Evolutionary conservation across 2,113 vertebrate genomes (phyloP), one percentile per base, ranked within the genome.

Genomic region (Gadus chalcogrammus): DNA sequence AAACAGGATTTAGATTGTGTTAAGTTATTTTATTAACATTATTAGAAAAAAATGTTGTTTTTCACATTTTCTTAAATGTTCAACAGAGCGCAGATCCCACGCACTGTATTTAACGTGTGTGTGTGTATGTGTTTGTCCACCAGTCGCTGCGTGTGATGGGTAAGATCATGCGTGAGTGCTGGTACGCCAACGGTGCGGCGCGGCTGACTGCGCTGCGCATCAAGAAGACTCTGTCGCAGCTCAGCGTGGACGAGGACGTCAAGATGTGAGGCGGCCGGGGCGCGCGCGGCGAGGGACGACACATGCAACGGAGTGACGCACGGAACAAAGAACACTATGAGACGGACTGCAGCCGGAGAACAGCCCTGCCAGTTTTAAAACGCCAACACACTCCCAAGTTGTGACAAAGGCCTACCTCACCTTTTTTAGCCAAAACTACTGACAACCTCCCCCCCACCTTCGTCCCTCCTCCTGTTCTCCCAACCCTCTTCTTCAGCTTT

Each of bases 151-250:
- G 96, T 22, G 95, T 99, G 76, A 98, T 99, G 97, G 97, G 96
- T 13, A 99, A 97, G 91, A 98, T 99, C 93, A 99, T 99, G 97
- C 90, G 96, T 0, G 97, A 99, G 87, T 99, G 97, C 83, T 99
- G 97, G 97, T 98, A 98, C 15, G 92, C 96, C 79, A 99, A 98
- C 0, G 96, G 97, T 0, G 96, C 97, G 0, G 97, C 97, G 24
- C 86, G 97, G 0, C 92, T 98, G 66, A 99, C 97, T 0, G 97
- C 97, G 1, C 93, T 99, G 76, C 96, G 97, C 91, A 98, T 99
- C 64, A 99, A 99, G 93, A 99, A 99, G 88, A 98, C 97, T 4
- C 93, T 99, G 12, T 98, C 97, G 0, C 97, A 99, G 91, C 96
- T 99, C 89, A 97, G 97, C 0, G 90, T 98, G 85, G 95, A 97